Evolutionary conservation across 2,797 vertebrate species (phyloP).

Genomic region (Diplodus puntazzo): DNA sequence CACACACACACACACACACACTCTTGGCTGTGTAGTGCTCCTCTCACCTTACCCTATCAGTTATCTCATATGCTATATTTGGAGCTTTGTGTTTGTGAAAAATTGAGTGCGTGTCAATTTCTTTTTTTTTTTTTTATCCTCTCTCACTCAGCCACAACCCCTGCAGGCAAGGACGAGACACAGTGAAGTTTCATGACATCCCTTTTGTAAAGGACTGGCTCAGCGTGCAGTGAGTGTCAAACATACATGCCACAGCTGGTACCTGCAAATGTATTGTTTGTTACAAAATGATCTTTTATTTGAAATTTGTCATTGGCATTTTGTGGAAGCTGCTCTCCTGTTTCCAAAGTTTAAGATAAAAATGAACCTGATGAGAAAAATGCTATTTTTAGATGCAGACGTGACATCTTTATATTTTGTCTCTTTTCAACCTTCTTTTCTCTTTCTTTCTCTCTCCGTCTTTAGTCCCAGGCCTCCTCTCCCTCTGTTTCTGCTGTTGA

Average conservation of each 20-base stretch:
- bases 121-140: background rate
- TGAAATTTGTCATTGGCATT: background rate
- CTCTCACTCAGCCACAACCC: constrained; percentile 86
- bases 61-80: background rate
- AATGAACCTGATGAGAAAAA: background rate
- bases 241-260: background rate
- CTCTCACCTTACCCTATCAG: background rate
- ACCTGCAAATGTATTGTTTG: background rate
- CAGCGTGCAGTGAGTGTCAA: constrained; percentile 88
- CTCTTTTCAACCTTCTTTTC: background rate
- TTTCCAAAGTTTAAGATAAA: background rate
- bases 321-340: background rate
- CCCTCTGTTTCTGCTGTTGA: constrained; percentile 88
- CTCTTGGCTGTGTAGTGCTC: background rate
- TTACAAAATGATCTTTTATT: background rate
- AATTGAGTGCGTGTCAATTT: constrained; percentile 2
- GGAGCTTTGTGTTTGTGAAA: background rate
- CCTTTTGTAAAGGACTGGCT: constrained; percentile 92
- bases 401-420: constrained; percentile 1
- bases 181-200: constrained; percentile 82
- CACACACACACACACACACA: background rate
- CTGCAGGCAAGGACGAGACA: constrained; percentile 78
- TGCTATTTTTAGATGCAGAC: background rate
- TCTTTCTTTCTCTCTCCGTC: constrained; percentile 10
- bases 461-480: constrained; percentile 89